A percentile compares a stretch with the other conserved stretches of the same genome.
These are phyloP conservation scores for Euglossa dilemma DNA, from an alignment of 1,140 invertebrate species.

Conservation along the genomic window DNA sequence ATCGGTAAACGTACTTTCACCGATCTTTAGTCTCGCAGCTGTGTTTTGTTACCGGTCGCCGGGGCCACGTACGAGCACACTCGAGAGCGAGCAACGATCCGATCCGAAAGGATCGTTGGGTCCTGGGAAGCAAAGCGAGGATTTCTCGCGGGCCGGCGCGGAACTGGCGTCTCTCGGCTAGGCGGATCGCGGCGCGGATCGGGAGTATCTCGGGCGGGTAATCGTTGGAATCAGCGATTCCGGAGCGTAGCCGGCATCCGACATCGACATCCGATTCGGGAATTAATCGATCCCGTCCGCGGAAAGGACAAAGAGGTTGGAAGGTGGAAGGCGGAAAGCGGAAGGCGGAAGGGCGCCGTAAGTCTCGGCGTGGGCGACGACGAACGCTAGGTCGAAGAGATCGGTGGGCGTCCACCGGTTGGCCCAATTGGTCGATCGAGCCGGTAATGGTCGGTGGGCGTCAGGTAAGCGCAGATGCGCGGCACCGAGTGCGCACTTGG, in stretches of 20 bases:
- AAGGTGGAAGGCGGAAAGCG: conserved; percentile 42
- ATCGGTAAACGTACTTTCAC: too few relatives aligned
- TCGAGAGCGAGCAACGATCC: too few relatives aligned
- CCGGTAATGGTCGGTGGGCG: conserved; percentile 81
- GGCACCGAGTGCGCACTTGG: conserved; percentile 74
- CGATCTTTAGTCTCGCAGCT: too few relatives aligned
- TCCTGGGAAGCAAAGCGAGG: too few relatives aligned
- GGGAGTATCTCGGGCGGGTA: conserved; percentile 19
- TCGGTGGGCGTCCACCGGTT: conserved; percentile 78
- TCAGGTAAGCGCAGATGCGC: conserved; percentile 74
- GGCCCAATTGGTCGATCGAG: conserved; percentile 79
- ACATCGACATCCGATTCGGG: conserved; percentile 66
- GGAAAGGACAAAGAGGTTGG: conserved; percentile 32
- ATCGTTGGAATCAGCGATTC: conserved; percentile 52
- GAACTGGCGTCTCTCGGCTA: too few relatives aligned
- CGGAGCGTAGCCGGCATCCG: conserved; percentile 41
- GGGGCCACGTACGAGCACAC: too few relatives aligned
- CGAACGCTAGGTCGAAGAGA: conserved; percentile 54
- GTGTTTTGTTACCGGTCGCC: too few relatives aligned
- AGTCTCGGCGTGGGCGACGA: conserved; percentile 61
- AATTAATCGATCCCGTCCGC: conserved; percentile 65
- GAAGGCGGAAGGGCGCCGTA: conserved; percentile 53
- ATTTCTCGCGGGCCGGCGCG: too few relatives aligned
- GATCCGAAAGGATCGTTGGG: too few relatives aligned
- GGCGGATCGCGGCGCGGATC: background rate